Evolutionary conservation across 2,888 invertebrate genomes (phyloP).

Genomic region (Drymonia ruficornis): DNA sequence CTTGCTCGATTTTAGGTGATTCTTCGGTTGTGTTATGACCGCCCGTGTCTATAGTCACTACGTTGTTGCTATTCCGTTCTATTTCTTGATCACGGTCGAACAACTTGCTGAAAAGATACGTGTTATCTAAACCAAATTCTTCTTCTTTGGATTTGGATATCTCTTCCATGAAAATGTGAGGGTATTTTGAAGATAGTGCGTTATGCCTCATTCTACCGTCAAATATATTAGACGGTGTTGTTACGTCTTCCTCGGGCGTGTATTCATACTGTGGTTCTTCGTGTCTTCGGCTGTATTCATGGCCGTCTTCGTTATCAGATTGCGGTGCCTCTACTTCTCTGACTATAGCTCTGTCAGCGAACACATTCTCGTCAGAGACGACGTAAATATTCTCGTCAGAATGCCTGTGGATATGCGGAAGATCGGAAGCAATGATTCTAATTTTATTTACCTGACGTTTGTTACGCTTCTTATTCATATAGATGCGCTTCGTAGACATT

Average conservation of each 20-base stretch:
- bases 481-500: constrained; percentile 51
- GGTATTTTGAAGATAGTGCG: constrained; percentile 68
- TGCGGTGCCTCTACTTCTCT: constrained; percentile 49
- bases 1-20: constrained; percentile 43
- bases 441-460: constrained; percentile 69
- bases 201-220: constrained; percentile 50
- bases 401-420: constrained; percentile 32
- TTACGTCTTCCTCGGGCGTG: constrained; percentile 41
- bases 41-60: neutral
- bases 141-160: constrained; percentile 51
- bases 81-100: neutral
- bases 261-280: constrained; percentile 42
- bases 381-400: constrained; percentile 63
- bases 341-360: constrained; percentile 56
- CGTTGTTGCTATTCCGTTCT: constrained; percentile 13
- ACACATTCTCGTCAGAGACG: constrained; percentile 62
- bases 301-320: constrained; percentile 23
- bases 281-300: constrained; percentile 28
- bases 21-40: constrained; percentile 16
- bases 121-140: constrained; percentile 17
- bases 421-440: constrained; percentile 60
- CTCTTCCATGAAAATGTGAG: constrained; percentile 69
- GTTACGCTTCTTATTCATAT: constrained; percentile 58
- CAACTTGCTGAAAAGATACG: constrained; percentile 22
- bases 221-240: constrained; percentile 37